A percentile compares a stretch with the other conserved stretches of the same genome.
phyloP scores from a whole-genome alignment of 2,797 vertebrate species.

The Jordanella pulchra region DNA sequence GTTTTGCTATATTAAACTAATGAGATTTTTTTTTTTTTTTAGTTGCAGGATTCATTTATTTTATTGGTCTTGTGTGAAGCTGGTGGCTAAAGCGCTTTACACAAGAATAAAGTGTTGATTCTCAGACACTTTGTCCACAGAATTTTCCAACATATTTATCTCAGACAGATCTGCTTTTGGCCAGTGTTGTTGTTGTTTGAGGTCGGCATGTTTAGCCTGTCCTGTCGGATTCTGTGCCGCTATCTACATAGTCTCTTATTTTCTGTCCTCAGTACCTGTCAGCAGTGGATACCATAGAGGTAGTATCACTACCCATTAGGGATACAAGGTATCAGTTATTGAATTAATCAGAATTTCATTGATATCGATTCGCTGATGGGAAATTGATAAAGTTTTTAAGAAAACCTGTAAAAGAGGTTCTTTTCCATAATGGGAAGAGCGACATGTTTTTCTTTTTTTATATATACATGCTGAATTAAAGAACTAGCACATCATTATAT shows the following conservation, averaged over 20 bases:
- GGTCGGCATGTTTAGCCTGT: background rate
- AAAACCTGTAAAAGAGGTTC: too few species aligned
- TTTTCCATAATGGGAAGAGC: too few species aligned
- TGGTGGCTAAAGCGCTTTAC: background rate
- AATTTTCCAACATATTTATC: too few species aligned
- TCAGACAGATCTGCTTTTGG: slow-evolving; percentile 1
- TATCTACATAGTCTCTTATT: background rate
- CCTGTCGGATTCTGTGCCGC: background rate
- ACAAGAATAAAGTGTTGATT: background rate
- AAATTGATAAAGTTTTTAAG: too few species aligned
- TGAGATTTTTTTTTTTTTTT: background rate
- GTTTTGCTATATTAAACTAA: background rate
- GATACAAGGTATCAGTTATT: too few species aligned
- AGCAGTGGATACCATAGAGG: background rate
- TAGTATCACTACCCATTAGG: too few species aligned
- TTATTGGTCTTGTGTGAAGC: background rate
- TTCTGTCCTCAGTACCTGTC: too few species aligned
- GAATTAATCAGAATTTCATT: too few species aligned
- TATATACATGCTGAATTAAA: too few species aligned
- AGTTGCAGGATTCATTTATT: background rate
- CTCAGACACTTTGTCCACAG: background rate
- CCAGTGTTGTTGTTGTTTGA: background rate
- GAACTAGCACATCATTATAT: too few species aligned
- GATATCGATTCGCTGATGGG: too few species aligned
- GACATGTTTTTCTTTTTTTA: too few species aligned